Evolutionary conservation across 2,888 invertebrate species (phyloP).

Genomic region (Athalia cordata): DNA sequence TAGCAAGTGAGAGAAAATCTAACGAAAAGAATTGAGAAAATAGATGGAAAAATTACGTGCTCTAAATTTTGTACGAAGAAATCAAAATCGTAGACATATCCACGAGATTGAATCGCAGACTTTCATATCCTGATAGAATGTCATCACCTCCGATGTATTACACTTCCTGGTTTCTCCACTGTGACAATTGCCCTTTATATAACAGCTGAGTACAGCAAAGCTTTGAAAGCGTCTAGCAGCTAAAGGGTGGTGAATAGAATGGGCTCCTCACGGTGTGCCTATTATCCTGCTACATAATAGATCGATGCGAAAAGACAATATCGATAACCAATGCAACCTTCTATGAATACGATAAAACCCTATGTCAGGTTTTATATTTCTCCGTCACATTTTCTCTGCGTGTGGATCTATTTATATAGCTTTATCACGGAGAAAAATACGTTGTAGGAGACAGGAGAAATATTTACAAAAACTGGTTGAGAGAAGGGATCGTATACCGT

Average conservation of each 20-base stretch:
- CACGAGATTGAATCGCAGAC: not conserved
- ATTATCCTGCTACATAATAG: constrained; percentile 9
- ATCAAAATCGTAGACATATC: too few species aligned
- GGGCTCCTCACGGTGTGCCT: constrained; percentile 19
- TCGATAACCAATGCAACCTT: constrained; percentile 33
- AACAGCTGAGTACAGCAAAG: constrained; percentile 7
- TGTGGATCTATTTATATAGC: not conserved
- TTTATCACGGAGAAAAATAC: not conserved
- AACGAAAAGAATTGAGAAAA: not conserved
- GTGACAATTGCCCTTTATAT: constrained; percentile 12
- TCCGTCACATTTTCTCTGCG: not conserved
- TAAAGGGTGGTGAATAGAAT: constrained; percentile 10
- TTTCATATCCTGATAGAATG: not conserved
- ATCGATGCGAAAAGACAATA: constrained; percentile 27
- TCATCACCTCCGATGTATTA: not conserved
- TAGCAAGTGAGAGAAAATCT: not conserved
- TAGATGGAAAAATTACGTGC: too few species aligned
- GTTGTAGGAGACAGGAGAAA: not conserved
- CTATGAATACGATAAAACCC: constrained; percentile 6
- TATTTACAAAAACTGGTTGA: not conserved
- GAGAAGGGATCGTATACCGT: not conserved
- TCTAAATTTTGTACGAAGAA: too few species aligned
- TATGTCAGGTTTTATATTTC: not conserved
- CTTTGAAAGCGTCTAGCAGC: constrained; percentile 19
- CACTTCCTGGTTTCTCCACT: constrained; percentile 22